A percentile compares a stretch with the other conserved stretches of the same genome.
Evolutionary conservation across 1,140 invertebrate species (phyloP).

Genomic region (Lepidurus arcticus): DNA sequence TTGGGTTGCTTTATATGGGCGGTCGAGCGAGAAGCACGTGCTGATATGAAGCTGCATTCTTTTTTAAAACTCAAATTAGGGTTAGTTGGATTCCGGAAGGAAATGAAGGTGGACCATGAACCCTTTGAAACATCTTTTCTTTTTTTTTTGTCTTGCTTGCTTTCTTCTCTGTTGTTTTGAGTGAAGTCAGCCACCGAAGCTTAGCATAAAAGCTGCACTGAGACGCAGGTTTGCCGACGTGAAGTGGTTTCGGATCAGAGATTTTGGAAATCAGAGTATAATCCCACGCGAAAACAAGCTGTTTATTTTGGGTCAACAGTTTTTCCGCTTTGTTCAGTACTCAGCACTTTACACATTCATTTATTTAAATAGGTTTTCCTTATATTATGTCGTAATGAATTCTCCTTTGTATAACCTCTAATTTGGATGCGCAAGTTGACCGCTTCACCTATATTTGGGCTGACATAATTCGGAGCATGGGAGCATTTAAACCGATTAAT

Average conservation of each 20-base stretch:
- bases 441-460: no score
- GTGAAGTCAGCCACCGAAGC: neutral
- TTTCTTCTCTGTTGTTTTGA: neutral
- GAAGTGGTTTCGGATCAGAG: neutral
- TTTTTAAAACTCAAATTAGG: neutral
- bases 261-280: neutral
- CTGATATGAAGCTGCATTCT: neutral
- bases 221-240: neutral
- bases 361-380: no score
- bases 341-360: neutral
- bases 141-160: neutral
- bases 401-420: no score
- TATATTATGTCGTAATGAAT: no score
- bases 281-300: neutral
- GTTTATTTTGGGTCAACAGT: slow-evolving; percentile 8
- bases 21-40: slow-evolving; percentile 2
- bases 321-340: neutral
- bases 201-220: neutral
- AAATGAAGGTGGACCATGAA: neutral
- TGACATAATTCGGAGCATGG: no score
- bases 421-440: no score
- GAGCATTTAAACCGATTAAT: no score
- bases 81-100: slow-evolving; percentile 9
- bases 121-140: neutral
- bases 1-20: slow-evolving; percentile 1